Conservation (phyloP, 2,113 vertebrate genomes). For the Chaetodon trifascialis region DNA sequence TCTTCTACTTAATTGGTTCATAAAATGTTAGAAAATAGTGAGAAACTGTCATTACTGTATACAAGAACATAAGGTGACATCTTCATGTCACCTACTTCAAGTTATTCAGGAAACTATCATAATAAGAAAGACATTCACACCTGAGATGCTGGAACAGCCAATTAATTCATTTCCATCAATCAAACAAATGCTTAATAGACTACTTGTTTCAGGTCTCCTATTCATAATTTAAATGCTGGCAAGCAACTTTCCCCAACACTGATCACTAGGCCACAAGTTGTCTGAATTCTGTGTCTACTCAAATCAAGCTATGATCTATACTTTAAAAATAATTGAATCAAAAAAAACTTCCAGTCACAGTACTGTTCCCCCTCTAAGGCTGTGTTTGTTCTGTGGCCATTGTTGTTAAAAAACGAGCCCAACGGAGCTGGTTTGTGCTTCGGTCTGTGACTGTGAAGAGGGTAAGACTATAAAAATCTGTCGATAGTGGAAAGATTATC, state of each 20-base stretch:
- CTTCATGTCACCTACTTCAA: background rate
- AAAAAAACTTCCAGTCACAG: background rate
- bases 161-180: background rate
- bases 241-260: background rate
- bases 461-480: slow-evolving; percentile 32
- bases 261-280: background rate
- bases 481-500: slow-evolving; percentile 41
- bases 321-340: background rate
- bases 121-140: background rate
- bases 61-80: background rate
- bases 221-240: background rate
- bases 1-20: background rate
- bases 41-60: background rate
- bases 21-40: background rate
- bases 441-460: slow-evolving; percentile 22
- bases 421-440: slow-evolving; percentile 5
- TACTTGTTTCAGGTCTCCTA: background rate
- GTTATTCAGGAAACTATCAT: background rate
- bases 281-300: background rate
- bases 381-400: background rate
- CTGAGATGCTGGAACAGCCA: background rate
- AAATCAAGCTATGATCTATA: background rate
- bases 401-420: slow-evolving; percentile 2
- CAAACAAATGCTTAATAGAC: background rate
- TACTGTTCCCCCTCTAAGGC: background rate